Base-by-base conservation (phyloP, 2,888 invertebrate species). In the Oscheius onirici region DNA sequence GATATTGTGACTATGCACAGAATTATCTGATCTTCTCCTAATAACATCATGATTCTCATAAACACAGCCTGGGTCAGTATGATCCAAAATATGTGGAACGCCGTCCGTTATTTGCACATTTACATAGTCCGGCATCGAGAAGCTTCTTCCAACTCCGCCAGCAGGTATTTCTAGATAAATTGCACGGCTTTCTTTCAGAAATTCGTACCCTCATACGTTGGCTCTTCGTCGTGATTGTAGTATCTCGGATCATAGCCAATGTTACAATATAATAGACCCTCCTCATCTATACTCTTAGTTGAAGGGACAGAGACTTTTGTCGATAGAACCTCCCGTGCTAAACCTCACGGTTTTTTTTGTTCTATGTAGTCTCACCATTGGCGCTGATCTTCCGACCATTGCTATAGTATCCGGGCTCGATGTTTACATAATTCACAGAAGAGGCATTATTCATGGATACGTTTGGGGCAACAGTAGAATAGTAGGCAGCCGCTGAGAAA, bases 401-500 rank as follows among this genome's bases (percentile, higher is more conserved):
- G 66, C 20, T 20, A 24, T 66, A 66, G 52, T 66, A 24, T 28
- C 40, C 17, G 8, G 46, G 49, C 5, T 46, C 63, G 26, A 63
- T 49, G 20, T 63, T 63, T 28, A 63, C 63, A 28, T 63, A 63
- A 49, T 63, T 44, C 46, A 63, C 63, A 13, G 63, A 63, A 15
- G 66, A 17, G n/a, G 52, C 41, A 52, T 52, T 52, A 40, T 22
- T 52, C 26, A 49, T 63, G 17, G 44, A 41, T 10, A 20, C 41
- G 22, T 24, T 41, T 26, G 60, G 41, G 22, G 46, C 22, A 20
- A 51, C 41, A 15, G 43, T 68, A 24, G 57, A 55, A 28, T 68
- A 68, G 44, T 68, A 68, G 20, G 68, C 68, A 34, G 57, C 68
- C 20, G 68, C 68, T 68, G 28, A 66, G 51, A 26, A 24, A 46